These are phyloP conservation scores for Vollenhovia emeryi DNA, from an alignment of 1,140 invertebrate genomes.

Conservation along the genomic window DNA sequence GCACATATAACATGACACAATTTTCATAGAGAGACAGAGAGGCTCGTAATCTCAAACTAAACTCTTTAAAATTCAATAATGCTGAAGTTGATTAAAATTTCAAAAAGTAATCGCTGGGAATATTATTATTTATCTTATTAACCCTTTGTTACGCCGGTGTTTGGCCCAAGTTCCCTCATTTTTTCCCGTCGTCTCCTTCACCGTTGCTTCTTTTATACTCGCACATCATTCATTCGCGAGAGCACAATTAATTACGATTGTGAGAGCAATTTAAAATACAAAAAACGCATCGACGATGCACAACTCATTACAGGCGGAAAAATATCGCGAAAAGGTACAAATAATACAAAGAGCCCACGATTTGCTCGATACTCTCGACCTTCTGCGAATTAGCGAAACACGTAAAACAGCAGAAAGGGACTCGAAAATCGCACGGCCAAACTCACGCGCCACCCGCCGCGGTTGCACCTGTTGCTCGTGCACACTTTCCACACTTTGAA, in stretches of 20 bases:
- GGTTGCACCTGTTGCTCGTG: slow-evolving; percentile 12
- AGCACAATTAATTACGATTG: background rate
- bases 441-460: background rate
- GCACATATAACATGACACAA: background rate
- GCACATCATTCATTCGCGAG: background rate
- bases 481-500: slow-evolving; percentile 9
- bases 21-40: background rate
- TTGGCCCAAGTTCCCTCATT: too few species aligned
- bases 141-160: background rate
- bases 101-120: background rate
- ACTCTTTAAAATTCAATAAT: background rate
- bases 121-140: background rate
- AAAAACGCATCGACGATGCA: background rate
- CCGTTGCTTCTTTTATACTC: background rate
- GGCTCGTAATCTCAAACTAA: background rate
- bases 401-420: background rate
- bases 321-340: background rate
- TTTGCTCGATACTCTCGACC: background rate
- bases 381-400: background rate
- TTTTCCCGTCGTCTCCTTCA: background rate
- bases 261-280: background rate
- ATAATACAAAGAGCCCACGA: background rate
- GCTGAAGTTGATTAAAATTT: background rate
- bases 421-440: background rate
- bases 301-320: background rate